These are phyloP conservation scores for Brotogeris chrysoptera DNA, from an alignment of 2,797 vertebrate genomes.

Conservation along the genomic window DNA sequence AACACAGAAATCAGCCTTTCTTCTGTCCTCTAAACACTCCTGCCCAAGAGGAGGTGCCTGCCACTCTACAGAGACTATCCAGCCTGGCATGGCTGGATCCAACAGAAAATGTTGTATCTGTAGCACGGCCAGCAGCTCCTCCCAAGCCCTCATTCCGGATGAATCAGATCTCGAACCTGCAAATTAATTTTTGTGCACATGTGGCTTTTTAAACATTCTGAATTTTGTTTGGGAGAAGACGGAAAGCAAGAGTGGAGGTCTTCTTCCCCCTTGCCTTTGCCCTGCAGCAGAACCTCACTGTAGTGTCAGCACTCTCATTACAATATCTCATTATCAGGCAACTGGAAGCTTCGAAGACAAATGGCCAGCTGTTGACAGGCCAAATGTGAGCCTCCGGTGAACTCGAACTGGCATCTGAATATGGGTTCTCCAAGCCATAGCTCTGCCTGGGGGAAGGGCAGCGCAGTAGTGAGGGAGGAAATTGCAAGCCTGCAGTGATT, in stretches of 20 bases:
- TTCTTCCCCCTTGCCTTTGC: background rate
- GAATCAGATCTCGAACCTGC: background rate
- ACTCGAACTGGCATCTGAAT: background rate
- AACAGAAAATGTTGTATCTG: background rate
- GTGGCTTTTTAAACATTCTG: background rate
- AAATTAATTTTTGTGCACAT: background rate
- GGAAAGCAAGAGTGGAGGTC: background rate
- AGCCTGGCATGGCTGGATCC: background rate
- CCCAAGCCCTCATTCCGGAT: background rate
- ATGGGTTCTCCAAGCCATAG: background rate
- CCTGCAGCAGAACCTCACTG: background rate
- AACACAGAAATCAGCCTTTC: background rate
- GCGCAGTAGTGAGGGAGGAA: background rate
- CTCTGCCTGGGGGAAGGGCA: background rate
- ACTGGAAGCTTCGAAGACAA: constrained; percentile 6
- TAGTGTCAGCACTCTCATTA: background rate
- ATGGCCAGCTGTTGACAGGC: background rate
- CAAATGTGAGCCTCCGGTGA: background rate
- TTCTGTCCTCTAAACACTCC: background rate
- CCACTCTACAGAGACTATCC: background rate
- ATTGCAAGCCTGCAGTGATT: background rate
- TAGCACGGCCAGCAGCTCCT: background rate
- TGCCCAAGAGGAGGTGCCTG: background rate
- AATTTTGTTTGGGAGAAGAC: background rate
- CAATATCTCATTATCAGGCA: background rate